Evolutionary conservation across 2,888 invertebrate species (phyloP), one percentile per base, ranked within the genome.

Genomic region (Epistrophe grossulariae): DNA sequence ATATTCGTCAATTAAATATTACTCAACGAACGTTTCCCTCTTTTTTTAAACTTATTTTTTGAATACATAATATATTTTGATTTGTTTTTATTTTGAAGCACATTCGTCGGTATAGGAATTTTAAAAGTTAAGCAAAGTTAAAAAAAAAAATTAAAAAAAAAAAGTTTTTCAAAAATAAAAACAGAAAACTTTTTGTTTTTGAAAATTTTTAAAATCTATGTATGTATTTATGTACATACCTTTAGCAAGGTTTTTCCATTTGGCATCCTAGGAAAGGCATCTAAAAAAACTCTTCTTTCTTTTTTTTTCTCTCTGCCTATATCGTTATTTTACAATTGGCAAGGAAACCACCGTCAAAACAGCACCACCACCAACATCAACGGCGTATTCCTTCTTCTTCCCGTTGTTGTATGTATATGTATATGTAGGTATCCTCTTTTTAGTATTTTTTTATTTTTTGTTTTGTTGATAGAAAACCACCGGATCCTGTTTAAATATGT

Each of bases 211-310:
- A 24, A 40, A 8, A 15, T 35, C 9, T 10, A 38, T 2, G 11
- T 73, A 59, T 5, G 24, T 28, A 2, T 38, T 17, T 4, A 11
- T 7, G 4, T 85, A 81, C 84, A 70, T 85, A 85, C 84, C 84
- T 81, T 77, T 66, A 85, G 81, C 72, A 62, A 62, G 70, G 48
- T 50, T 70, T 48, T 77, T 78, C 81, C 84, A 85, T 81, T 78
- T 60, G 55, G 84, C 84, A 85, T 85, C 72, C 81, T 81, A 81
- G 81, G 77, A 70, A 73, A 77, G 73, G 72, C 84, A 85, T 85
- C 50, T 73, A 78, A 68, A 72, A 78, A 68, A 72, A 72, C 72
- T 52, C 60, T 77, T 59, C 17, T 35, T 38, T 48, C 43, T 62
- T 28, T 45, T 57, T 38, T 45, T 57, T 38, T 31, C n/a, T 45